These are phyloP conservation scores for Cosmia trapezina DNA, from an alignment of 2,888 invertebrate species.

Conservation along the genomic window DNA sequence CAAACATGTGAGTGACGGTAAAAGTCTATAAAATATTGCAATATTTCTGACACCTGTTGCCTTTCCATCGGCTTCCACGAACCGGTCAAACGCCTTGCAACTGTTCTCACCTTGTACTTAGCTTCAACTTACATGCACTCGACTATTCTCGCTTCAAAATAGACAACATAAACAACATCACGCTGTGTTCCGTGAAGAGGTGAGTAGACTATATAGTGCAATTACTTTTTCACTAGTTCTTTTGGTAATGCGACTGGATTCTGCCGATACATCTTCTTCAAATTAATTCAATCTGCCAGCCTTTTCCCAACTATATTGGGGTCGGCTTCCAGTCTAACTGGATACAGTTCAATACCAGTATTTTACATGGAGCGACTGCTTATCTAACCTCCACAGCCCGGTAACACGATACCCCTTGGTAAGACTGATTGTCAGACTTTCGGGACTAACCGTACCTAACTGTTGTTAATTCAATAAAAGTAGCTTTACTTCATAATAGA, in stretches of 20 bases:
- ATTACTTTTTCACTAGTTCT: not conserved
- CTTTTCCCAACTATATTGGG: too few species aligned
- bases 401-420: too few species aligned
- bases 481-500: too few species aligned
- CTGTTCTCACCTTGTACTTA: conserved; percentile 42
- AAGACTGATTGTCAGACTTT: too few species aligned
- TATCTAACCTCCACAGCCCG: too few species aligned
- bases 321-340: too few species aligned
- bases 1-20: conserved; percentile 25
- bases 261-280: not conserved
- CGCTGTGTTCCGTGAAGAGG: not conserved
- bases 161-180: conserved; percentile 8
- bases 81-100: conserved; percentile 63
- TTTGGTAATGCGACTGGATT: not conserved
- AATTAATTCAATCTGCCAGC: too few species aligned
- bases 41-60: conserved; percentile 67
- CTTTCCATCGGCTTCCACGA: conserved; percentile 53
- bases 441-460: too few species aligned
- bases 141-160: conserved; percentile 2
- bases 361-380: too few species aligned
- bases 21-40: conserved; percentile 42
- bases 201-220: not conserved
- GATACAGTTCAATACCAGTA: too few species aligned
- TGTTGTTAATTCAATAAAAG: too few species aligned
- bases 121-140: conserved; percentile 18